These are phyloP conservation scores for Xestoiulus laeticollis DNA, from an alignment of 2,888 invertebrate species.

Conservation along the genomic window DNA sequence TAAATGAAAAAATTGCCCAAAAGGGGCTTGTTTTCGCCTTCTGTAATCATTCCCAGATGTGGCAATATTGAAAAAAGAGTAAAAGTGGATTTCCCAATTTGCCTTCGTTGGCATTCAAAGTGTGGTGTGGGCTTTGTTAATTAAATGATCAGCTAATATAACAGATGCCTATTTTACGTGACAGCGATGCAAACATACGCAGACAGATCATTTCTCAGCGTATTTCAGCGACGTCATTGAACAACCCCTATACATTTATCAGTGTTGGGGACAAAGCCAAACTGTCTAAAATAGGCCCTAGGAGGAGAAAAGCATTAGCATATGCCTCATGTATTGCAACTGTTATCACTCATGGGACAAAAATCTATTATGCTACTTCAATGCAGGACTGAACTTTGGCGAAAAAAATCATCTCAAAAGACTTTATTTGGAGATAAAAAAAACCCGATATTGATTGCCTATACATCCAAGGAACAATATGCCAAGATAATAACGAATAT, in stretches of 20 bases:
- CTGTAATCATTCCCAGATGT: not conserved
- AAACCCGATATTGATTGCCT: constrained; percentile 11
- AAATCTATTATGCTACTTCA: not conserved
- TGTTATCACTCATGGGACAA: constrained; percentile 7
- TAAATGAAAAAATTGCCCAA: not conserved
- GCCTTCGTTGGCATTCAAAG: not conserved
- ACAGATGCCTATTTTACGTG: constrained; percentile 11
- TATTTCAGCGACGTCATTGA: not conserved
- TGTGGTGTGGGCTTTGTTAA: not conserved
- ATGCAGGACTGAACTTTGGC: not conserved
- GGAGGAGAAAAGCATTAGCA: constrained; percentile 19
- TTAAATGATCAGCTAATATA: constrained; percentile 26
- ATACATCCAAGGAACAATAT: not conserved
- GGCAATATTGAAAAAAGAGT: not conserved
- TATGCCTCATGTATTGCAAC: constrained; percentile 12
- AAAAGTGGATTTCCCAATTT: not conserved
- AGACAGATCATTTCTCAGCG: not conserved
- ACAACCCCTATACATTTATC: not conserved
- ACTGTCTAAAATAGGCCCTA: not conserved
- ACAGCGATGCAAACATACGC: not conserved
- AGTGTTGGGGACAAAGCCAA: constrained; percentile 5
- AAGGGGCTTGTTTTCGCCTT: not conserved
- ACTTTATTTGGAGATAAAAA: constrained; percentile 18
- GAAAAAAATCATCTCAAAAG: not conserved
- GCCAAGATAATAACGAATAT: constrained; percentile 1